Evolutionary conservation across 2,113 vertebrate genomes (phyloP).

Genomic region (Callipepla californica): DNA sequence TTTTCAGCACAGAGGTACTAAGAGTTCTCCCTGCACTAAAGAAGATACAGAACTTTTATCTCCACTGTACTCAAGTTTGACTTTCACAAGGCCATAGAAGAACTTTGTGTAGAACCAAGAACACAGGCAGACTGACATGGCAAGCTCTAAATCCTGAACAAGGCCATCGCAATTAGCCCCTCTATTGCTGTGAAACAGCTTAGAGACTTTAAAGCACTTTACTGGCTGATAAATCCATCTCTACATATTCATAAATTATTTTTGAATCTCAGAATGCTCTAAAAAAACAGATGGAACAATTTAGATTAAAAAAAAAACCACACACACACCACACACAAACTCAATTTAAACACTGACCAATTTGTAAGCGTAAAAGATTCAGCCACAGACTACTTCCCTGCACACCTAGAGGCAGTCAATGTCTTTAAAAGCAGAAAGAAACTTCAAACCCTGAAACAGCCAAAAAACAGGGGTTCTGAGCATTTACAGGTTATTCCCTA

Average conservation of each 20-base stretch:
- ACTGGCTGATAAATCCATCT: neutral
- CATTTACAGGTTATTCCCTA: constrained; percentile 75
- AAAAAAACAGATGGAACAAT: constrained; percentile 24
- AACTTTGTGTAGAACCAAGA: neutral
- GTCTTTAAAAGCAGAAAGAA: constrained; percentile 21
- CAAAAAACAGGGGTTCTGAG: constrained; percentile 24
- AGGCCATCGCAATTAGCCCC: neutral
- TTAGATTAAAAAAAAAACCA: neutral
- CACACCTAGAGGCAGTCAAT: neutral
- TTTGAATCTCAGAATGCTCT: neutral
- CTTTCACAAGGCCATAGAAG: neutral
- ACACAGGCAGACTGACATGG: neutral
- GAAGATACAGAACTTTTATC: neutral
- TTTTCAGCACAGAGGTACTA: fast-evolving
- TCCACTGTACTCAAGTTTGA: neutral
- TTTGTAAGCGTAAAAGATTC: neutral
- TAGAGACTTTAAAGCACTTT: neutral
- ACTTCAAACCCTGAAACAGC: neutral
- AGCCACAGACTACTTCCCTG: constrained; percentile 2
- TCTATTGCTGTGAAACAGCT: neutral
- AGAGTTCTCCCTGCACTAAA: neutral
- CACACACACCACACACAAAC: neutral
- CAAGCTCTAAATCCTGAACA: neutral
- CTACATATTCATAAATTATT: neutral
- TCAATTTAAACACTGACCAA: neutral